Evolutionary conservation across 2,113 vertebrate species (phyloP).

Genomic region (Fukomys damarensis): DNA sequence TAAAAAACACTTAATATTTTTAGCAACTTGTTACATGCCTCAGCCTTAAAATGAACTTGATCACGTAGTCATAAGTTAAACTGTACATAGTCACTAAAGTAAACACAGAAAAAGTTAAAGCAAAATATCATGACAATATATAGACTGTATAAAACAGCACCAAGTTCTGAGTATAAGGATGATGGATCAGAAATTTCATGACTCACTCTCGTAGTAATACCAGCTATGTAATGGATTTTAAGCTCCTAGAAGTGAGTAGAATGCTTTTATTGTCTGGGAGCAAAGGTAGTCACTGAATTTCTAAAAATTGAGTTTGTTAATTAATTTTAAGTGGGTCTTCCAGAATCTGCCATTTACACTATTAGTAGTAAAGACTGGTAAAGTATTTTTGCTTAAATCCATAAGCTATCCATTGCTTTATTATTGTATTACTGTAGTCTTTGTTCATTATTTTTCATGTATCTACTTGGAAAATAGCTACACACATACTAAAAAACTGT

Average conservation of each 20-base stretch:
- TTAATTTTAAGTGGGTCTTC: constrained; percentile 15
- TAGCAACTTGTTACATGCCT: neutral
- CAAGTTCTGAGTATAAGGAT: neutral
- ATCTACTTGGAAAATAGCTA: constrained; percentile 22
- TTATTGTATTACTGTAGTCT: neutral
- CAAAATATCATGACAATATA: neutral
- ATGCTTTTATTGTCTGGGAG: neutral
- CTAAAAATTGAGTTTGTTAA: constrained; percentile 8
- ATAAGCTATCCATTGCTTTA: neutral
- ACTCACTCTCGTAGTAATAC: neutral
- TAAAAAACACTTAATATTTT: constrained; percentile 10
- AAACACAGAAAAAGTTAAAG: constrained; percentile 14
- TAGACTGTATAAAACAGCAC: constrained; percentile 12
- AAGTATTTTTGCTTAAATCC: constrained; percentile 41
- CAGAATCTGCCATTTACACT: neutral
- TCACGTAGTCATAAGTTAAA: neutral
- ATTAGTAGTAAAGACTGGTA: constrained; percentile 13
- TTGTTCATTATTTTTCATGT: constrained; percentile 26
- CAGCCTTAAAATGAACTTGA: neutral
- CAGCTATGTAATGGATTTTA: neutral
- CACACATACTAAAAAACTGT: neutral
- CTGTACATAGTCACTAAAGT: neutral
- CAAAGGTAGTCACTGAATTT: neutral
- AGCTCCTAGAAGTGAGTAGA: neutral
- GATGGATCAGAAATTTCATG: constrained; percentile 39